Evolutionary conservation across 2,797 vertebrate species (phyloP).

Genomic region (Tadarida brasiliensis): DNA sequence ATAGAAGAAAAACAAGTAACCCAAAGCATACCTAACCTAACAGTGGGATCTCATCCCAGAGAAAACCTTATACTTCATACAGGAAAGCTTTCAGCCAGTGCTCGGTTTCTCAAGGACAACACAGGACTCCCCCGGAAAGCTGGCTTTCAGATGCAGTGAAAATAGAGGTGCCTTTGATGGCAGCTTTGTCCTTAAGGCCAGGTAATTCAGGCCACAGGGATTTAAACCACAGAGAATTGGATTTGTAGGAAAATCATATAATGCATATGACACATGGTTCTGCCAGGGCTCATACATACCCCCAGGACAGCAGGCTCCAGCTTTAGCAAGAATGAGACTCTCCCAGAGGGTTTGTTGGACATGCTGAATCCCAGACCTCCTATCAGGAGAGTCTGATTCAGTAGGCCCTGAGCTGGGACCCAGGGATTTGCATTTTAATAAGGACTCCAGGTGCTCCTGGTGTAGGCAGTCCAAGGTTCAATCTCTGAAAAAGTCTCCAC

Average conservation of each 20-base stretch:
- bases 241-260: background rate
- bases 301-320: background rate
- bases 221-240: constrained; percentile 2
- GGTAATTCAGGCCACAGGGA: background rate
- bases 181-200: background rate
- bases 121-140: background rate
- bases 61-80: background rate
- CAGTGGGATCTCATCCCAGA: background rate
- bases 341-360: background rate
- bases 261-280: background rate
- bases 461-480: background rate
- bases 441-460: background rate
- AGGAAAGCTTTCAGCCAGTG: background rate
- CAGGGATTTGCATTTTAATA: background rate
- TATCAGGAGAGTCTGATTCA: background rate
- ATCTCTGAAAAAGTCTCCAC: background rate
- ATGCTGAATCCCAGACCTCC: background rate
- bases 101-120: background rate
- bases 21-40: background rate
- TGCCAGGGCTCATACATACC: background rate
- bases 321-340: background rate
- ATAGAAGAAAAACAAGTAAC: background rate
- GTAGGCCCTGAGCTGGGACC: background rate
- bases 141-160: background rate
- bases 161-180: background rate